Base-by-base conservation (phyloP, 2,797 vertebrate species). In the Hapalemur alaotrensis region DNA sequence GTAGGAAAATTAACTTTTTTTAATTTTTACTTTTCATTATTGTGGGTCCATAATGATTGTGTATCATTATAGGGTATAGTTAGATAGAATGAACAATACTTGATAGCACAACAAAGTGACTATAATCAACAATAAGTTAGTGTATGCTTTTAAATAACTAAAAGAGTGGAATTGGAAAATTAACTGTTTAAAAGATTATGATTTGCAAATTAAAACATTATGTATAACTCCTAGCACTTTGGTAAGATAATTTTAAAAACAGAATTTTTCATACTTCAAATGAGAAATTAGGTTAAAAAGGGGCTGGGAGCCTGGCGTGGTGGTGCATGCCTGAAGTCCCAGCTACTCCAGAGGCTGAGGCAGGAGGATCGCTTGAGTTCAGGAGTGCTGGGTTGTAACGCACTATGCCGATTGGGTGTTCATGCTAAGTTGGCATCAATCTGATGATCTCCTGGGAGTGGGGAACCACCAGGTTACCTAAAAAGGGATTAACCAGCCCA, bases 191-290 rank as follows among this genome's bases (percentile, higher is more conserved):
- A 91, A 73, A 91, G 22, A 67, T 48, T 48, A 81, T 38, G 82
- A 89, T 63, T 84, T 72, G 43, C 10, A 86, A 89, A 84, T 63
- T 92, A 65, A 91, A 95, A 61, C 41, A 87, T 22, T 35, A 23
- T 46, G 2, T 52, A 85, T 61, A 28, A 81, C 46, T 95, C 65
- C 23, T 81, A 46, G 8, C 28, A 43, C 17, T 83, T 94, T 63
- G 59, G 38, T 30, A 78, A 46, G 35, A 76, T 72, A 93, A 91
- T 43, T 93, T 95, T 35, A 30, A 94, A 70, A 88, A 76, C 8
- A 94, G 14, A 85, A 86, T 75, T 52, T 73, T 95, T 94, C 23
- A 54, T 52, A 93, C 59, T 85, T 92, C 20, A 76, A 78, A 88
- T 4, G 70, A 76, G 52, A 95, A 89, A 1, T 79, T 65, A 78